Conservation (phyloP, 2,113 vertebrate species). For the Pycnonotus jocosus region DNA sequence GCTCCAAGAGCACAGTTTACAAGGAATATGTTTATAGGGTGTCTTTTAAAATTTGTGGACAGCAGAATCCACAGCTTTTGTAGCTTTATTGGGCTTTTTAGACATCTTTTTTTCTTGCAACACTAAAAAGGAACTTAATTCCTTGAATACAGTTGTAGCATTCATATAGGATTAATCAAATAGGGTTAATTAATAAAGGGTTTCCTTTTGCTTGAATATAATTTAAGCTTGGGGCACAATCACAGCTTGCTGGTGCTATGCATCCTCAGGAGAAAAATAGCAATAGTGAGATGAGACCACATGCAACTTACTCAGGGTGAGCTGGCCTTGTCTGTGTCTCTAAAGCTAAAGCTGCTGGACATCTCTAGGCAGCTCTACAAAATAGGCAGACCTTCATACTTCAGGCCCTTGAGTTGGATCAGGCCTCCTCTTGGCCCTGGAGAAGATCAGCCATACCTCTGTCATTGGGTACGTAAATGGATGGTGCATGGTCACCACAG, state of each 20-base stretch:
- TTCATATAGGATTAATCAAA: background rate
- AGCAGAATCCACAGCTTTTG: background rate
- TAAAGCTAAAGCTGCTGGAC: background rate
- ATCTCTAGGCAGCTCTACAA: background rate
- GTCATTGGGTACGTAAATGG: background rate
- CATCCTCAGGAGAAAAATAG: background rate
- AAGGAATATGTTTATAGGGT: background rate
- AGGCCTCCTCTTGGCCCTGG: background rate
- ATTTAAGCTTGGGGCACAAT: background rate
- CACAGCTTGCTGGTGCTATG: background rate
- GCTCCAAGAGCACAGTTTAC: background rate
- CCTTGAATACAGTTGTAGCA: background rate
- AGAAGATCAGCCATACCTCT: background rate
- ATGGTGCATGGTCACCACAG: background rate
- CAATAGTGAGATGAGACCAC: background rate
- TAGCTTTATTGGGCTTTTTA: background rate
- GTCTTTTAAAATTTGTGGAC: background rate
- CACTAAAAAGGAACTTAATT: background rate
- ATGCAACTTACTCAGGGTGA: background rate
- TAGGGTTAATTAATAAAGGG: background rate
- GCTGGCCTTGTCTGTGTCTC: background rate
- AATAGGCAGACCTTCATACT: background rate
- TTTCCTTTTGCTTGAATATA: background rate
- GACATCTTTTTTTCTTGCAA: background rate
- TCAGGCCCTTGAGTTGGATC: background rate